Evolutionary conservation across 2,797 vertebrate genomes (phyloP), one percentile per base, ranked within the genome.

Genomic region (Etheostoma perlongum): DNA sequence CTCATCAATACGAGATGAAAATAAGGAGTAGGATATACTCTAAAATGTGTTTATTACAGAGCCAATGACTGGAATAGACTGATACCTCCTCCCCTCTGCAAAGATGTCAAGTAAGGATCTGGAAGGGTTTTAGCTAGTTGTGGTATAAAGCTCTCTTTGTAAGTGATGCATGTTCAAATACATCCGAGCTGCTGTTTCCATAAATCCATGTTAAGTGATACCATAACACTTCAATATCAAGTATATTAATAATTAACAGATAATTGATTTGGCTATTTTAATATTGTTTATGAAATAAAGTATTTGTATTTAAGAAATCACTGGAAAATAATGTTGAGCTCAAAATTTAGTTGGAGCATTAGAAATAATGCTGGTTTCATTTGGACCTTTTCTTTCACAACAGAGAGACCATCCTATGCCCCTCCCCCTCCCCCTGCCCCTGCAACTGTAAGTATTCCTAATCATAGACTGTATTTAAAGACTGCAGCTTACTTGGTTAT

Each of bases 371-470:
- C 6, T 57, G 14, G 4, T 53, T 65, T 79, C 3, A 51, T 75
- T 53, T 78, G 8, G 48, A 76, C 46, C 23, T 64, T 80, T 76
- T 90, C 62, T 82, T 74, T 84, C 46, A 6, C 27, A 91, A 95
- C 96, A 99, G 98, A 99, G 94, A 97, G 98, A 92, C 98, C 98
- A 79, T 98, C 98, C 72, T 97, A 99, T 89, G 97, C 97, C 92
- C 97, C 98, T 82, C 97, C 97, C 78, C 98, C 98, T 84, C 95
- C 98, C 94, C 98, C 98, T 70, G 98, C 97, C 95, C 98, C 98
- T 72, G 95, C 98, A 89, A 97, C 98, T 92, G 98, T 99, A 96
- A 99, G 98, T 98, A 96, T 76, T 19, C 4, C 30, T 71, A 64
- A 55, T 77, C 36, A 40, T 11, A 9, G 36, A 47, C 36, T 36